Evolutionary conservation across 2,113 vertebrate species (phyloP).

Genomic region (Anoura caudifer): DNA sequence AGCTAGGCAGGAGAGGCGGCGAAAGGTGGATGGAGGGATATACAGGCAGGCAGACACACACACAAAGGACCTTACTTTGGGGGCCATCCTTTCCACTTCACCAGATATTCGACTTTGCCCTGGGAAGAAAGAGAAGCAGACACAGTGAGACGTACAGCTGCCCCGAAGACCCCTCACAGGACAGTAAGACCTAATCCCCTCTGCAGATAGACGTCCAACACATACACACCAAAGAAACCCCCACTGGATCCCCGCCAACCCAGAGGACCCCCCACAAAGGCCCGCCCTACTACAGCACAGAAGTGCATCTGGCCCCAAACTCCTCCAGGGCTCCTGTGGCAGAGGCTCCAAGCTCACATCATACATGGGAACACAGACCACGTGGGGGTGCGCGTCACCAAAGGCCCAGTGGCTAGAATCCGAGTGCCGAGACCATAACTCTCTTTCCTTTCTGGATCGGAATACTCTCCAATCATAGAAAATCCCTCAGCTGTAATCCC

Average conservation of each 20-base stretch:
- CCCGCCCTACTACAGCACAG: not conserved
- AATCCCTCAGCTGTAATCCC: not conserved
- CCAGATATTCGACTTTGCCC: constrained; percentile 98
- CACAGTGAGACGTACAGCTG: constrained; percentile 13
- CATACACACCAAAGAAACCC: not conserved
- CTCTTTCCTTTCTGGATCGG: not conserved
- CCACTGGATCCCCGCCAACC: not conserved
- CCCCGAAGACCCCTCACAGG: not conserved
- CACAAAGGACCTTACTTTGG: constrained; percentile 90
- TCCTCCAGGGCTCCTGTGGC: not conserved
- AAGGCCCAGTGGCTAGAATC: not conserved
- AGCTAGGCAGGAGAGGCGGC: not conserved
- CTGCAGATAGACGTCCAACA: not conserved
- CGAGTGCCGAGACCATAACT: not conserved
- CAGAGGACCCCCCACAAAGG: not conserved
- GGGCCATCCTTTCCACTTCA: constrained; percentile 99
- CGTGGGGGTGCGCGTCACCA: rapidly evolving
- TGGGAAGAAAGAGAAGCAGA: constrained; percentile 75
- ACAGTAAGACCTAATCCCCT: not conserved
- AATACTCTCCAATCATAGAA: not conserved
- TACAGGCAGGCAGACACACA: not conserved
- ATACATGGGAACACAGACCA: not conserved
- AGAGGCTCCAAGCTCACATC: not conserved
- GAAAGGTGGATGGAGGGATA: not conserved
- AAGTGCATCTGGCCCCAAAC: not conserved